Base-by-base conservation (phyloP, 2,797 vertebrate genomes). In the Trichosurus vulpecula region DNA sequence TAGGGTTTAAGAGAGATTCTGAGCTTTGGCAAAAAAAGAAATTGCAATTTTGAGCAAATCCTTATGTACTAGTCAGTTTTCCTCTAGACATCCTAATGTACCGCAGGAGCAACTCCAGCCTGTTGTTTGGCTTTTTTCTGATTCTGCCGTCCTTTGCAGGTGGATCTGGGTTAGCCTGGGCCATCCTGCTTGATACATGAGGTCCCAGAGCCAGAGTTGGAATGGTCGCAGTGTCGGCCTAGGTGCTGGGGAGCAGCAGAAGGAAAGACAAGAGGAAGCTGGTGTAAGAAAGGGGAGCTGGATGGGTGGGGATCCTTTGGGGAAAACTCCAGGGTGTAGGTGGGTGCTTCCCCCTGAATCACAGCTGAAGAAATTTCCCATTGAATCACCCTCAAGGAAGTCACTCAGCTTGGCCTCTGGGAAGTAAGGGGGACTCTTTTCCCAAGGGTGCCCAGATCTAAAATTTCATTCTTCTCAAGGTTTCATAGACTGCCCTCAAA, bases 1-100 rank as follows among this genome's bases (percentile, higher is more conserved):
- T 97, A 98, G 96, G 97, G 91, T 97, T 98, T 98, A 97, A 96
- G 98, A 97, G 96, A 90, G 96, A 96, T 98, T 97, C 97, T 97
- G 96, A 97, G 96, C 97, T 98, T 98, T 97, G 96, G 95, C 94
- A 57, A 98, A 96, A 96, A 98, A 97, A 54, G 98, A 98, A 98
- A 96, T 97, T 96, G 97, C 96, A 74, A 95, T 98, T 98, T 90
- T 55, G 91, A 98, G 95, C 96, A 98, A 98, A 97, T 95, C 97
- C 95, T 97, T 55, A 27, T 0, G 0, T 87, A 11, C 90, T 30
- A 61, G 66, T 90, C 30, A 61, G 66, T 90, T 96, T 96, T 96
- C 97, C 96, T 97, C 96, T 96, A 98, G 98, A 98, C 95, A 0
- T 93, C 97, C 90, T 95, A 92, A 89, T 6, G 52, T 25, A 87